Percentiles rank a stretch among this genome's conserved stretches.
Conservation (phyloP, 1,140 invertebrate genomes). For the Megalopta genalis region DNA sequence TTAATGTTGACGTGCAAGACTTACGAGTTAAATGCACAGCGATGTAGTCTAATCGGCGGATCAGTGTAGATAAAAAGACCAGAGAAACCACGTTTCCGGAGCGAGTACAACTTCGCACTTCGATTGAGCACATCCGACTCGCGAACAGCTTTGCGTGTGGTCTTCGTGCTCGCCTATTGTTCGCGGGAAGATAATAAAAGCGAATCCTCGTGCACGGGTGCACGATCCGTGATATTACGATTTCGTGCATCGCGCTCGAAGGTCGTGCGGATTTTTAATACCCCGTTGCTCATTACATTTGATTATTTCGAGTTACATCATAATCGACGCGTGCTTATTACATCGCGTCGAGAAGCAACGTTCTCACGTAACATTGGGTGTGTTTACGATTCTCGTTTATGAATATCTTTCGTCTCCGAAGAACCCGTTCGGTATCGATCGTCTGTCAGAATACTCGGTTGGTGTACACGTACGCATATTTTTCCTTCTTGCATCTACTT, state of each 20-base stretch:
- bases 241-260: background rate
- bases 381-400: background rate
- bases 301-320: background rate
- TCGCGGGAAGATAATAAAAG: conserved; percentile 14
- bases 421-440: background rate
- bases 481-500: background rate
- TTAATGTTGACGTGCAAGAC: no score
- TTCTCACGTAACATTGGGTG: conserved; percentile 32
- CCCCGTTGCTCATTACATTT: background rate
- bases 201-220: background rate
- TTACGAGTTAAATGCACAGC: background rate
- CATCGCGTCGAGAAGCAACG: background rate
- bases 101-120: background rate
- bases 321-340: background rate
- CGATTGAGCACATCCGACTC: background rate
- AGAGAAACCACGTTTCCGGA: background rate
- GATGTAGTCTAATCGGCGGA: background rate
- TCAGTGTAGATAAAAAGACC: background rate
- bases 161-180: conserved; percentile 1
- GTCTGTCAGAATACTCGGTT: background rate
- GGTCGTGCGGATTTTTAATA: background rate
- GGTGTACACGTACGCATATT: background rate
- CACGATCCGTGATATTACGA: background rate
- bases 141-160: background rate
- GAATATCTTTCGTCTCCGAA: background rate